Percentiles rank a stretch among this genome's conserved stretches.
Evolutionary conservation across 2,888 invertebrate genomes (phyloP).

Genomic region (Euphydryas editha): DNA sequence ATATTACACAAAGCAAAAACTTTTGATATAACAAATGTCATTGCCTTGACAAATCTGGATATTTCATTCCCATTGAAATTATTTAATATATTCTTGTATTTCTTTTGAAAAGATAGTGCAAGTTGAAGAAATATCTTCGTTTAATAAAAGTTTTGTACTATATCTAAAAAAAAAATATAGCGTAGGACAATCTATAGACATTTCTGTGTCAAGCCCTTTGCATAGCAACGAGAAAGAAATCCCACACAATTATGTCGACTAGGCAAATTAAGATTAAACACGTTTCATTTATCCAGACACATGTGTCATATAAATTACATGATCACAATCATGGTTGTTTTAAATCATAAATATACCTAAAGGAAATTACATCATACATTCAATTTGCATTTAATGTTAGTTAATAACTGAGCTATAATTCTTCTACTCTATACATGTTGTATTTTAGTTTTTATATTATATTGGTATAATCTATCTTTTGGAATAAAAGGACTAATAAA

Average conservation of each 20-base stretch:
- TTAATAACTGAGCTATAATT: not conserved
- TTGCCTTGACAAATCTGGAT: constrained; percentile 12
- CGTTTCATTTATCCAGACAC: constrained; percentile 22
- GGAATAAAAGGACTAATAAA: not conserved
- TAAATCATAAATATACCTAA: constrained; percentile 11
- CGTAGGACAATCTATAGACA: not conserved
- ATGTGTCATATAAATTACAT: constrained; percentile 10
- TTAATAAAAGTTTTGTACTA: no score
- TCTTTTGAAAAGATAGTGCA: no score
- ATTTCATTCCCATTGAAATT: not conserved
- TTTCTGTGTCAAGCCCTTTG: not conserved
- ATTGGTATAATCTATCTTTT: not conserved
- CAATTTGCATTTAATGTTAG: not conserved
- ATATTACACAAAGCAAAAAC: constrained; percentile 39
- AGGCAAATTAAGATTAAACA: constrained; percentile 22
- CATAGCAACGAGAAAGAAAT: constrained; percentile 15
- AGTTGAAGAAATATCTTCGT: no score
- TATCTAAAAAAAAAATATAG: not conserved
- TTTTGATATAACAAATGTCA: constrained; percentile 21
- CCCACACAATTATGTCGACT: constrained; percentile 5
- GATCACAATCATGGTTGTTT: constrained; percentile 11
- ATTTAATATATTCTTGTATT: not conserved
- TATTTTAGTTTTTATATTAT: not conserved
- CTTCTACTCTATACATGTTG: not conserved
- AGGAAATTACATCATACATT: not conserved